A percentile compares a stretch with the other conserved stretches of the same genome.
Conservation (phyloP, 2,113 vertebrate species). For the Choloepus hoffmanni region DNA sequence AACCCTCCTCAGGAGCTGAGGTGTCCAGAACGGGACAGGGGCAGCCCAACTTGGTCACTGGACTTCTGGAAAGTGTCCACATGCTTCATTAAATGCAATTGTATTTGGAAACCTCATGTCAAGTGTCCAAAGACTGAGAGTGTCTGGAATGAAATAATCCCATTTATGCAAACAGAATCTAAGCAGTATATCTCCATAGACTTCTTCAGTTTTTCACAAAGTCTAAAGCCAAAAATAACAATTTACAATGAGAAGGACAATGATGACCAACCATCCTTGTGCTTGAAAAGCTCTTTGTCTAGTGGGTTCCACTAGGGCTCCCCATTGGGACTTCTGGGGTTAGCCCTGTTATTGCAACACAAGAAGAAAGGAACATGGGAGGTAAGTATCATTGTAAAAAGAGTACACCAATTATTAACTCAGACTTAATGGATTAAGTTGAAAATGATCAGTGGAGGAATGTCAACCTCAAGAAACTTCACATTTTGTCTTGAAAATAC, state of each 20-base stretch:
- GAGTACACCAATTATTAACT: not conserved
- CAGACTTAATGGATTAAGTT: not conserved
- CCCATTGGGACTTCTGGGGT: not conserved
- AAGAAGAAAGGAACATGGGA: not conserved
- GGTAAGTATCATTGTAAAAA: not conserved
- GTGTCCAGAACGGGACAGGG: not conserved
- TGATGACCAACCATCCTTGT: not conserved
- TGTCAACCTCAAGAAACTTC: constrained; percentile 25
- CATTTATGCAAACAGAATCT: not conserved
- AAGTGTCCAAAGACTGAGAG: not conserved
- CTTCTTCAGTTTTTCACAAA: not conserved
- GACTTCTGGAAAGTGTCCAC: too few relatives aligned
- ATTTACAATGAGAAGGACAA: not conserved
- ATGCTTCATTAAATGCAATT: not conserved
- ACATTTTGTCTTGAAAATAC: constrained; percentile 62
- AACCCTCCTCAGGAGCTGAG: not conserved
- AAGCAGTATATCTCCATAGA: not conserved
- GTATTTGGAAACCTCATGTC: not conserved
- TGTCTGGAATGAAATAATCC: not conserved
- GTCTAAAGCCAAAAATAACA: constrained; percentile 3
- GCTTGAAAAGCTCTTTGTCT: not conserved
- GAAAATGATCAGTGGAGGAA: constrained; percentile 34
- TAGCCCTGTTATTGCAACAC: not conserved
- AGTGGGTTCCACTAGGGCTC: not conserved
- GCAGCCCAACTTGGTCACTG: not conserved